phyloP scores from a whole-genome alignment of 2,888 invertebrate species.

The Apeira syringaria region DNA sequence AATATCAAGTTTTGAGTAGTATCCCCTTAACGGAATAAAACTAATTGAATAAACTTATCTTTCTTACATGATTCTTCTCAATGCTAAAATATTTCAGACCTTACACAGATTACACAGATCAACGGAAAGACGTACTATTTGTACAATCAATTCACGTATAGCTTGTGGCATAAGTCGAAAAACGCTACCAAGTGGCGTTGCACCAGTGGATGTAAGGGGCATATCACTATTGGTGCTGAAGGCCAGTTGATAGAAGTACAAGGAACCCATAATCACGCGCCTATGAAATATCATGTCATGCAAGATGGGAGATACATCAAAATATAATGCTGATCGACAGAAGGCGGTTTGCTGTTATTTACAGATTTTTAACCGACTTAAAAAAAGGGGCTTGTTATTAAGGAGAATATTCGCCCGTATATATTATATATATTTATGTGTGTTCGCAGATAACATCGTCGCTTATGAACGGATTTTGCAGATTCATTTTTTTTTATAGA shows the following conservation, averaged over 20 bases:
- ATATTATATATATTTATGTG: too few relatives aligned
- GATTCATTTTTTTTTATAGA: too few relatives aligned
- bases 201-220: slow-evolving; percentile 15
- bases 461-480: too few relatives aligned
- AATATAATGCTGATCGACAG: slow-evolving; percentile 2
- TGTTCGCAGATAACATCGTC: too few relatives aligned
- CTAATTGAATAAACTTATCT: too few relatives aligned
- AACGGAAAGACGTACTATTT: slow-evolving; percentile 29
- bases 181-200: slow-evolving; percentile 23
- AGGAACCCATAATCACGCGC: slow-evolving; percentile 31
- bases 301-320: slow-evolving; percentile 27
- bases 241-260: slow-evolving; percentile 3
- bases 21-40: too few relatives aligned
- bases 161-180: slow-evolving; percentile 14
- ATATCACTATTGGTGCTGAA: background rate
- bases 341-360: background rate
- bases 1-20: too few relatives aligned
- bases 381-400: too few relatives aligned
- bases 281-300: slow-evolving; percentile 21
- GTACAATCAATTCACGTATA: slow-evolving; percentile 36
- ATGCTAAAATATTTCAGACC: slow-evolving; percentile 26
- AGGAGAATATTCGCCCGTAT: too few relatives aligned
- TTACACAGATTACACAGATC: slow-evolving; percentile 21
- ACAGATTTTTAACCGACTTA: too few relatives aligned
- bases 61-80: too few relatives aligned